Evolutionary conservation across 2,888 invertebrate species (phyloP).

Genomic region (Agonum fuliginosum): DNA sequence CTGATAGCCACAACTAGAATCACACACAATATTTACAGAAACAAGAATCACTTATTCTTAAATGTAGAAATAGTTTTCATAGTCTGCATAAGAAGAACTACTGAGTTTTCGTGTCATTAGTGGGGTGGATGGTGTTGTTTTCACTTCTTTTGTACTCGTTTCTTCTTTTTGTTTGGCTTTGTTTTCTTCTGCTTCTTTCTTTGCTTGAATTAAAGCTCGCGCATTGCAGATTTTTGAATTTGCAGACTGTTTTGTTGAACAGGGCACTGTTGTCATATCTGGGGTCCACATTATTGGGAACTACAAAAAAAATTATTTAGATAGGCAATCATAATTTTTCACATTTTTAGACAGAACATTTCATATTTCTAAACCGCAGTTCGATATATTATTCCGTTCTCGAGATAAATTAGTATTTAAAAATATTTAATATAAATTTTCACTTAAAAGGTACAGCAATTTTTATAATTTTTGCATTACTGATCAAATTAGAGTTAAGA

Average conservation of each 20-base stretch:
- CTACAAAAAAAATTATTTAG: constrained; percentile 54
- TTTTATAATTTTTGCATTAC: too few relatives aligned
- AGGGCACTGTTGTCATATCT: constrained; percentile 73
- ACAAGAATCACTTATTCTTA: constrained; percentile 67
- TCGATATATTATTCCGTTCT: too few relatives aligned
- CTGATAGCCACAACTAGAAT: constrained; percentile 30
- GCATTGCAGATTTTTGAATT: constrained; percentile 65
- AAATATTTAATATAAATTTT: too few relatives aligned
- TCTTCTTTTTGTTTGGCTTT: constrained; percentile 63
- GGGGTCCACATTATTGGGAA: constrained; percentile 77
- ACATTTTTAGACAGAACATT: too few relatives aligned
- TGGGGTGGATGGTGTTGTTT: constrained; percentile 67
- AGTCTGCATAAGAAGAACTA: constrained; percentile 76
- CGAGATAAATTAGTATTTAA: too few relatives aligned
- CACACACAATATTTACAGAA: constrained; percentile 31
- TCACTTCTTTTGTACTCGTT: constrained; percentile 6
- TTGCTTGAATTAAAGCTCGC: constrained; percentile 68
- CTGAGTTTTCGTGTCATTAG: constrained; percentile 66
- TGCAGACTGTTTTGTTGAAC: constrained; percentile 65
- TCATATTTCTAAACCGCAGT: too few relatives aligned
- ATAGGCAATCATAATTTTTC: too few relatives aligned
- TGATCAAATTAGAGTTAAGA: too few relatives aligned
- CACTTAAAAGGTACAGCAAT: too few relatives aligned
- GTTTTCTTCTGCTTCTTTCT: constrained; percentile 67
- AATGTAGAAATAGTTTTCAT: constrained; percentile 82